Base-by-base conservation (phyloP, 2,888 invertebrate genomes). In the Euspilapteryx auroguttella region DNA sequence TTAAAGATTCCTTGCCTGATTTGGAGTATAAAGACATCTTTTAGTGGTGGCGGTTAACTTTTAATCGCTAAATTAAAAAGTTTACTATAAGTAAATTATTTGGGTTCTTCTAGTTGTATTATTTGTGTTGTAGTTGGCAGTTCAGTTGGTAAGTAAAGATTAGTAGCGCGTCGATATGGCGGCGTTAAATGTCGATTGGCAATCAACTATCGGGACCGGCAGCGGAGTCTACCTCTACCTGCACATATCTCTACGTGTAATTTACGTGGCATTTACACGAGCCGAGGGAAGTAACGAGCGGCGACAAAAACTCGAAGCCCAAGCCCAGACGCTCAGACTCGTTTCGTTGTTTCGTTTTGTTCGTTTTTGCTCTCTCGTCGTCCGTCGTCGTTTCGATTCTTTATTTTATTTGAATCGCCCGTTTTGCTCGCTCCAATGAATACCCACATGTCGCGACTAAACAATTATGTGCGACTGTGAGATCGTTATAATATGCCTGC, bases 381-480 rank as follows among this genome's bases (percentile, higher is more conserved):
- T 21, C 14, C 14, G 21, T 12, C 10, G 24, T 29, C 31, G 40
- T 41, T 42, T 38, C 36, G 14, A 24, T 30, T 17, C 41, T 43
- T 52, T 55, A 49, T 47, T 45, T 48, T 55, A 49, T 47, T 46
- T 39, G 46, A 54, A 49, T 24, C 27, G 22, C 47, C 48, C 55
- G 57, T 58, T 62, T 55, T 53, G 55, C 55, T 52, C 49, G 47
- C 29, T 13, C 26, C 26, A 29, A 42, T 45, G 51, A 41, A 44
- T 28, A 51, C 46, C 56, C 57, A 59, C 56, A 61, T 63, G 58
- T 59, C 51, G 55, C 30, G n/a, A n/a, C n/a, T n/a, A n/a, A n/a
- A n/a, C n/a, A n/a, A n/a, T n/a, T n/a, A n/a, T n/a, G n/a, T n/a
- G n/a, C n/a, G n/a, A n/a, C n/a, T n/a, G n/a, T n/a, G n/a, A n/a